These are phyloP conservation scores for Apis dorsata DNA, from an alignment of 1,140 invertebrate species.

Conservation along the genomic window DNA sequence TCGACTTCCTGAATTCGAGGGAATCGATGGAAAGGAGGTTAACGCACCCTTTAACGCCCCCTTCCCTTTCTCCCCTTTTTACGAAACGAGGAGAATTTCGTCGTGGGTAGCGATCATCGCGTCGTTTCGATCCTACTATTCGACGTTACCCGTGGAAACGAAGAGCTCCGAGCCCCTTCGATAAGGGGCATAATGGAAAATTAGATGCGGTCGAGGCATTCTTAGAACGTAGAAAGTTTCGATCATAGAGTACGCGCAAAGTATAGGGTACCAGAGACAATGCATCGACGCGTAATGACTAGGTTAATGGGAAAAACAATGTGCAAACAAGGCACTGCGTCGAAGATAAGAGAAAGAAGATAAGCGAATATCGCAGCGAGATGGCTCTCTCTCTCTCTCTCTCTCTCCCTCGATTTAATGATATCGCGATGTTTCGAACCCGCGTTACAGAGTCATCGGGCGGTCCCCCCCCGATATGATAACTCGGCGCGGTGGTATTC, in stretches of 20 bases:
- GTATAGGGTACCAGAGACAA: constrained; percentile 64
- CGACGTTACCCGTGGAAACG: constrained; percentile 22
- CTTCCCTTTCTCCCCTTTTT: no score
- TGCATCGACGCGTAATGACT: constrained; percentile 64
- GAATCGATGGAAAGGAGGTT: not conserved
- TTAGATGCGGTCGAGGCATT: constrained; percentile 53
- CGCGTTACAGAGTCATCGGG: not conserved
- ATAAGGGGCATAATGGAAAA: constrained; percentile 66
- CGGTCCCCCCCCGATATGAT: not conserved
- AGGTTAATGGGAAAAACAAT: constrained; percentile 67
- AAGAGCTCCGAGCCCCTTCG: constrained; percentile 23
- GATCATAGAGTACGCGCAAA: constrained; percentile 65
- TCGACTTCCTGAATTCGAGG: constrained; percentile 8
- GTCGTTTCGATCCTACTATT: not conserved
- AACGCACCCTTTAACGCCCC: not conserved
- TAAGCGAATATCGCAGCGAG: constrained; percentile 28
- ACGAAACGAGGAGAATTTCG: not conserved
- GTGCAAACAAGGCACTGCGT: constrained; percentile 62
- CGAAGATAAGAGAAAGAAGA: constrained; percentile 54
- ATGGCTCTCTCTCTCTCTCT: constrained; percentile 44
- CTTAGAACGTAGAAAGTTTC: constrained; percentile 50
- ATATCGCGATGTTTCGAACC: constrained; percentile 40
- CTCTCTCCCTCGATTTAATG: constrained; percentile 47
- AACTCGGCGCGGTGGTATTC: constrained; percentile 17
- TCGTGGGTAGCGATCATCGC: constrained; percentile 47